phyloP scores from a whole-genome alignment of 2,888 invertebrate species.

The Eremobia ochroleuca region DNA sequence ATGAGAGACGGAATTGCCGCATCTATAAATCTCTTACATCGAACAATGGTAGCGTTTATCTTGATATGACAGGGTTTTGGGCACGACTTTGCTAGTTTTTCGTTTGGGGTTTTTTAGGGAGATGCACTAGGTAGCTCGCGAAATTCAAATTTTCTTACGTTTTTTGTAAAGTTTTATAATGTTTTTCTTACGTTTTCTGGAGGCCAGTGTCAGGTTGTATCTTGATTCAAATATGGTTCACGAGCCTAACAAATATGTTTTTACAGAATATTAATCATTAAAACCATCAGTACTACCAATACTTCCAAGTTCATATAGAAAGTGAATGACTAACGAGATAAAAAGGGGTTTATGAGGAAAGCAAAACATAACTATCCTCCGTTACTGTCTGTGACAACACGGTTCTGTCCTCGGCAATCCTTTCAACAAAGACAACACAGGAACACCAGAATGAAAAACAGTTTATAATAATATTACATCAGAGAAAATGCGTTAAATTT shows the following conservation, averaged over 20 bases:
- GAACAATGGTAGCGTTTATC: slow-evolving; percentile 59
- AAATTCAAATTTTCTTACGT: neutral
- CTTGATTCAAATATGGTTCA: too few species aligned
- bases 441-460: too few species aligned
- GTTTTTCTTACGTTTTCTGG: neutral
- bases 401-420: neutral
- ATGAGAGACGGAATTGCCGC: slow-evolving; percentile 38
- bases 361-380: neutral
- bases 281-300: too few species aligned
- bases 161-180: too few species aligned
- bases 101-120: neutral
- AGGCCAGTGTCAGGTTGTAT: too few species aligned
- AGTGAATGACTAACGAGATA: too few species aligned
- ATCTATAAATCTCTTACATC: slow-evolving; percentile 56
- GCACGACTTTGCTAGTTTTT: slow-evolving; percentile 27
- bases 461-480: neutral
- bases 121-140: neutral
- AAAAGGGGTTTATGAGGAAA: neutral
- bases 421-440: too few species aligned
- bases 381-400: too few species aligned
- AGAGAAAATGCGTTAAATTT: neutral
- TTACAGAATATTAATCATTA: too few species aligned
- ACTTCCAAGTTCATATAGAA: too few species aligned
- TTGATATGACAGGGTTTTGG: slow-evolving; percentile 47
- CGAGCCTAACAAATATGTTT: too few species aligned